These are phyloP conservation scores for Erpobdella octoculata DNA, from an alignment of 2,888 invertebrate species.

Conservation along the genomic window DNA sequence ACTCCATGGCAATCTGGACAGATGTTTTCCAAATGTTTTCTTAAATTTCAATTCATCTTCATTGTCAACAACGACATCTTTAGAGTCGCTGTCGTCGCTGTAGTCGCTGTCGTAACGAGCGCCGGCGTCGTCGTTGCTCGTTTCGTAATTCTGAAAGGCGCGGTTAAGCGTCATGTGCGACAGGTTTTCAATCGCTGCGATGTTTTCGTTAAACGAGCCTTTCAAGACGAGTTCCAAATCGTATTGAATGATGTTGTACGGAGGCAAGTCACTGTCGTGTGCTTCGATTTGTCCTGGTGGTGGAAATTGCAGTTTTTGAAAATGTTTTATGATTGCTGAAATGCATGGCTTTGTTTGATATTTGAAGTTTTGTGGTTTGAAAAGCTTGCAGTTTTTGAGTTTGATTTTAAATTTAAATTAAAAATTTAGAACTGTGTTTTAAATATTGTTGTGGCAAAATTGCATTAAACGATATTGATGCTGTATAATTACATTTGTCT, in stretches of 20 bases:
- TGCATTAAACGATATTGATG: too few relatives aligned
- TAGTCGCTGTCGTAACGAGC: neutral
- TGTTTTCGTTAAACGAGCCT: neutral
- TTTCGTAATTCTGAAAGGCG: neutral
- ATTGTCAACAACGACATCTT: neutral
- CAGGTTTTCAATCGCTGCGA: neutral
- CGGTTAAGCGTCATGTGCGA: neutral
- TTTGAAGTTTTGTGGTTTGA: too few relatives aligned
- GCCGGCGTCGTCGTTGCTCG: neutral
- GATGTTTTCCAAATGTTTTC: too few relatives aligned
- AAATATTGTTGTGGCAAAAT: too few relatives aligned
- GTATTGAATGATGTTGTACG: neutral
- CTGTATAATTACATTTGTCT: too few relatives aligned
- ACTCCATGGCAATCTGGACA: too few relatives aligned
- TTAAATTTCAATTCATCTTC: neutral
- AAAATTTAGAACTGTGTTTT: too few relatives aligned
- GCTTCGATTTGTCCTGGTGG: constrained; percentile 1
- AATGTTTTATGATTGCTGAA: too few relatives aligned
- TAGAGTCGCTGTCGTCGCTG: neutral
- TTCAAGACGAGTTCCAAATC: neutral
- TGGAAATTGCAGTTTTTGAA: too few relatives aligned
- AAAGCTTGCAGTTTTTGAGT: too few relatives aligned
- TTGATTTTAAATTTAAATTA: too few relatives aligned
- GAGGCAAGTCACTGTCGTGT: neutral
- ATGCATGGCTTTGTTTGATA: too few relatives aligned